phyloP scores from a whole-genome alignment of 2,797 vertebrate species.

The Limnodromus scolopaceus region DNA sequence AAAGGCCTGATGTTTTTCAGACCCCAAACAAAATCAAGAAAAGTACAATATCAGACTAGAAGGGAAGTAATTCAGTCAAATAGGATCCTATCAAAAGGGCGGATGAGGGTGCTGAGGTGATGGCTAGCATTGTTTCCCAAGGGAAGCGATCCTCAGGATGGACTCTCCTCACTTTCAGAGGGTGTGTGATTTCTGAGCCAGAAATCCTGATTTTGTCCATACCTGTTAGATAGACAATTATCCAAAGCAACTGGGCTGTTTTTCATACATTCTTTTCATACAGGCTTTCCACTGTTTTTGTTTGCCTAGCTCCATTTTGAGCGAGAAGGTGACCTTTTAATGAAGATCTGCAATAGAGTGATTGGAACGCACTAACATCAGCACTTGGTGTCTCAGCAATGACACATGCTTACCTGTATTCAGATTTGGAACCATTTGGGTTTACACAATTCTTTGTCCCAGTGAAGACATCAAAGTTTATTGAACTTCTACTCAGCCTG shows the following conservation, averaged over 20 bases:
- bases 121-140: not conserved
- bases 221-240: not conserved
- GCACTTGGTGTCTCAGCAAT: not conserved
- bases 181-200: not conserved
- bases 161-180: not conserved
- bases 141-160: not conserved
- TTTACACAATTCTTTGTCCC: not conserved
- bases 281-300: not conserved
- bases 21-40: not conserved
- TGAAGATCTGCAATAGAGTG: not conserved
- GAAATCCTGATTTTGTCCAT: not conserved
- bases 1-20: not conserved
- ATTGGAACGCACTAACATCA: not conserved
- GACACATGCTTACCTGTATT: not conserved
- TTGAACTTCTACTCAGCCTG: not conserved
- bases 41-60: not conserved
- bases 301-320: not conserved
- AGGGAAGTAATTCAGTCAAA: not conserved
- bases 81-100: not conserved
- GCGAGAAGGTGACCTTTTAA: not conserved
- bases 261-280: not conserved
- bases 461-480: not conserved
- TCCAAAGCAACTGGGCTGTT: not conserved
- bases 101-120: not conserved
- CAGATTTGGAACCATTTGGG: not conserved